Evolutionary conservation across 2,888 invertebrate species (phyloP).

Genomic region (Caenorhabditis zanzibari): DNA sequence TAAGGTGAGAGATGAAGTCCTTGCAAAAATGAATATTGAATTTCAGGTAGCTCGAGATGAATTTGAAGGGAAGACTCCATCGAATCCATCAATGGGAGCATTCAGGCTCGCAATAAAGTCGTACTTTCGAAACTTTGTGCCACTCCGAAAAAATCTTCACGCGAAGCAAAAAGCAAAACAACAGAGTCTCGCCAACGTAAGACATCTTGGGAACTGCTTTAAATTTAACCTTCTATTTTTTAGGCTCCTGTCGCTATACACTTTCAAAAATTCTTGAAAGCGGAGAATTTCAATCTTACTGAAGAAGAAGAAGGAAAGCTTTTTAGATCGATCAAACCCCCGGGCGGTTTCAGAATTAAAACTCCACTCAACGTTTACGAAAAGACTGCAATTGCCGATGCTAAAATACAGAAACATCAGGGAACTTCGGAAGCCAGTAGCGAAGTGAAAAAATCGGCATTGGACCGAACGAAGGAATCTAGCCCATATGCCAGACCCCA

Average conservation of each 20-base stretch:
- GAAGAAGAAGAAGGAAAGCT: neutral
- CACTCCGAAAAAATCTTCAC: no score
- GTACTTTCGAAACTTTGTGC: neutral
- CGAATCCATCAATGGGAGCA: neutral
- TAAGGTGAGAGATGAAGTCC: constrained; percentile 11
- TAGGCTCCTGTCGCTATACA: no score
- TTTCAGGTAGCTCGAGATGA: constrained; percentile 11
- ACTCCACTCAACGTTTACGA: neutral
- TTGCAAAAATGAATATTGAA: neutral
- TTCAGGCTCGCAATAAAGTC: constrained; percentile 22
- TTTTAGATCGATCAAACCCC: neutral
- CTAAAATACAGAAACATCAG: no score
- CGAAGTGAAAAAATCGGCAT: no score
- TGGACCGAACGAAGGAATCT: no score
- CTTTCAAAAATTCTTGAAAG: neutral
- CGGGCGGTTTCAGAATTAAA: no score
- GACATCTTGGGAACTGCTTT: no score
- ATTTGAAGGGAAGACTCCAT: neutral
- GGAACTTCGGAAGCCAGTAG: no score
- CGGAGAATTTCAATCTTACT: neutral
- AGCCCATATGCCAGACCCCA: no score
- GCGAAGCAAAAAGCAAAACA: no score
- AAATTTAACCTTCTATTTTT: no score
- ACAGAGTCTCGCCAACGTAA: no score
- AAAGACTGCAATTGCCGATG: neutral